Conservation (phyloP, 2,888 invertebrate species). For the Chromoteleia sp. region DNA sequence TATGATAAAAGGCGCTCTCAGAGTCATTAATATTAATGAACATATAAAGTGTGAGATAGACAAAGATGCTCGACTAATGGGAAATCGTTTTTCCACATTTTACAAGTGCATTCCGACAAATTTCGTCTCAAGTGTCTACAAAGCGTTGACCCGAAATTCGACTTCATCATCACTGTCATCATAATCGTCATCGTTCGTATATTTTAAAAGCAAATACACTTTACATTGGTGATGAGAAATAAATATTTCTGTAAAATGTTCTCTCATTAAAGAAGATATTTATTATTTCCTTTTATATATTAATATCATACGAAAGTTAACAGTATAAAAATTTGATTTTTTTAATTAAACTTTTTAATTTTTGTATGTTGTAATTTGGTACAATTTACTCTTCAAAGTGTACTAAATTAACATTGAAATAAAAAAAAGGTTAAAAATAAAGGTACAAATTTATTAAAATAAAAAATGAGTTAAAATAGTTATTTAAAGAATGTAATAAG, state of each 20-base stretch:
- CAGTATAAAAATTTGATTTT: too few relatives aligned
- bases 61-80: background rate
- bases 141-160: too few relatives aligned
- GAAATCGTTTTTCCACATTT: constrained; percentile 4
- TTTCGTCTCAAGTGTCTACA: too few relatives aligned
- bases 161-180: too few relatives aligned
- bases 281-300: background rate
- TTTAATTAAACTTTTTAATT: too few relatives aligned
- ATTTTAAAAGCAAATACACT: background rate
- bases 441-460: too few relatives aligned
- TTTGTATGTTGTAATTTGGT: too few relatives aligned
- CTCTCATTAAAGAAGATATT: background rate
- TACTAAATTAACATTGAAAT: too few relatives aligned
- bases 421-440: too few relatives aligned
- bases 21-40: constrained; percentile 19
- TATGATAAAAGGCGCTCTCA: background rate
- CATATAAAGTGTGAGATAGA: background rate
- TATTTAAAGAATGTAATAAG: too few relatives aligned
- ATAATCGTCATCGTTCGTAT: background rate
- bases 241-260: background rate
- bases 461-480: too few relatives aligned
- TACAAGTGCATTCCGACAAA: background rate
- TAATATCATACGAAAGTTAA: background rate
- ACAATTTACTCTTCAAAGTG: too few relatives aligned
- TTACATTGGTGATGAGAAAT: background rate